A percentile compares a stretch with the other conserved stretches of the same genome.
Conservation (phyloP, 2,113 vertebrate species). For the Pomatostomus ruficeps region DNA sequence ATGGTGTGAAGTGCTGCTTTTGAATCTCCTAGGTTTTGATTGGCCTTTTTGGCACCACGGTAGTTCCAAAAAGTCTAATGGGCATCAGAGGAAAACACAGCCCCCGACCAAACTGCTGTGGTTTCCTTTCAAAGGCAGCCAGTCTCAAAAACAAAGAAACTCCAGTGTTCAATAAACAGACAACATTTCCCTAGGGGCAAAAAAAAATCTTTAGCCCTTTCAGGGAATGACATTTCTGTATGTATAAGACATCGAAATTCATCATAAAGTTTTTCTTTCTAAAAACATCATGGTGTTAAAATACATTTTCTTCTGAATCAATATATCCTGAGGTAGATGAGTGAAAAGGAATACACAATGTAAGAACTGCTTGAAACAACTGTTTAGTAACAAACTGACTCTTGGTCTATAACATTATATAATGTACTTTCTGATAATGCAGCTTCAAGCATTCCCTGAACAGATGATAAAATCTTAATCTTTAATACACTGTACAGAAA, state of each 20-base stretch:
- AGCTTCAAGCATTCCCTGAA: not conserved
- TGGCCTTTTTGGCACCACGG: not conserved
- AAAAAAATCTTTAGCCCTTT: not conserved
- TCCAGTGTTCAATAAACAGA: not conserved
- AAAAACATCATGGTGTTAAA: not conserved
- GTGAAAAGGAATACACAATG: not conserved
- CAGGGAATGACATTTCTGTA: not conserved
- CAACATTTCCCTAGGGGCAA: not conserved
- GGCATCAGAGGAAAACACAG: not conserved
- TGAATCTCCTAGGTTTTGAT: not conserved
- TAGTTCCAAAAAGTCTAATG: not conserved
- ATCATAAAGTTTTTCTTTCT: not conserved
- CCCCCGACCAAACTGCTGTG: not conserved
- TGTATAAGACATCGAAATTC: not conserved
- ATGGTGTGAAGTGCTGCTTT: not conserved
- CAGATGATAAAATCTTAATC: not conserved
- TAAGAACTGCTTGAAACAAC: not conserved
- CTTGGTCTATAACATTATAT: not conserved
- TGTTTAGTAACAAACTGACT: not conserved
- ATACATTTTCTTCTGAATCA: not conserved
- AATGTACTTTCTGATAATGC: not conserved
- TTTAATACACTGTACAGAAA: conserved; percentile 13
- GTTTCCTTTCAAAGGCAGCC: not conserved
- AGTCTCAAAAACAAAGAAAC: not conserved
- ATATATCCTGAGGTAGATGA: not conserved